These are phyloP conservation scores for Bostrychus sinensis DNA, from an alignment of 2,113 vertebrate genomes.

Conservation along the genomic window DNA sequence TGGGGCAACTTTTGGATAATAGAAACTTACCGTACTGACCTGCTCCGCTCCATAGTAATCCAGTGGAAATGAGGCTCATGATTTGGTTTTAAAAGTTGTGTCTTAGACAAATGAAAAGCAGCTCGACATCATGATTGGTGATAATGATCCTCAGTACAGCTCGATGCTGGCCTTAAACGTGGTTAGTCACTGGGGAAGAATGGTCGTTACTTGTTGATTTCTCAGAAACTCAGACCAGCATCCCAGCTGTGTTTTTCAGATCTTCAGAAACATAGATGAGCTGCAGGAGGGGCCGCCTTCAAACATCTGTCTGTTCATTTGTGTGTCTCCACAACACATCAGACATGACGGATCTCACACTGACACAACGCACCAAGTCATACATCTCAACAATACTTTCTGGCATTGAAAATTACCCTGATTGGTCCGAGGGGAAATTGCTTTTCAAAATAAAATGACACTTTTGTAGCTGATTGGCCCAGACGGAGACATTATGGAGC, in stretches of 20 bases:
- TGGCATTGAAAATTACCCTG: conserved; percentile 43
- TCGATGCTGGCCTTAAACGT: neutral
- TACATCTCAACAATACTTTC: conserved; percentile 36
- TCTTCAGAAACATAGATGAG: conserved; percentile 35
- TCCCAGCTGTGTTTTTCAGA: conserved; percentile 40
- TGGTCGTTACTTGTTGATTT: conserved; percentile 13
- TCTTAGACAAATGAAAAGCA: neutral
- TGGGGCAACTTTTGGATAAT: no score
- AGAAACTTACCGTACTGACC: no score
- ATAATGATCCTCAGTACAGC: neutral
- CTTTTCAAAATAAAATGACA: conserved; percentile 56
- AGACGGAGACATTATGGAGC: conserved; percentile 61
- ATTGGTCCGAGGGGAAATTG: conserved; percentile 67
- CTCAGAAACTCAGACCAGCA: conserved; percentile 21
- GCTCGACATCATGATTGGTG: neutral
- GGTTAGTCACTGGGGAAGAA: neutral
- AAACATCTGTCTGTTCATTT: conserved; percentile 67
- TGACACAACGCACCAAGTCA: conserved; percentile 54
- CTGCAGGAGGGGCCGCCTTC: conserved; percentile 31
- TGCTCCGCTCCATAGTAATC: no score
- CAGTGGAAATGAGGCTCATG: no score
- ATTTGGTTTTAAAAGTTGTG: no score
- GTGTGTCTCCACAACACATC: conserved; percentile 53
- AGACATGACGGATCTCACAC: conserved; percentile 54
- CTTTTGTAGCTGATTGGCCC: conserved; percentile 51